These are phyloP conservation scores for Apodemus agrarius DNA, from an alignment of 2,797 vertebrate genomes.

Conservation along the genomic window DNA sequence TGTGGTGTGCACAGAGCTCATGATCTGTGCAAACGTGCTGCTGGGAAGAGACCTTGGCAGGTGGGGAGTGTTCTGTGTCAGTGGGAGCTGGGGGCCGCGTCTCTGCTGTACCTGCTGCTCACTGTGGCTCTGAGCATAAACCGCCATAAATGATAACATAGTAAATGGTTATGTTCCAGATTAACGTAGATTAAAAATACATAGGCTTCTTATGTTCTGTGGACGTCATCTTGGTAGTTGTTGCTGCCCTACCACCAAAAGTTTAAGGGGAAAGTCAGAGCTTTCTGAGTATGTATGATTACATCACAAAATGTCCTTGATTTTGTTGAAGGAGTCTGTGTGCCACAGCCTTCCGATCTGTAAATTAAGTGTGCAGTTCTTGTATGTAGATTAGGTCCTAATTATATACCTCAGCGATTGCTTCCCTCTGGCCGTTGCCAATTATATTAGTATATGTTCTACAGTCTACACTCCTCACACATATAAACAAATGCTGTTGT, in stretches of 20 bases:
- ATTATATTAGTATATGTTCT: background rate
- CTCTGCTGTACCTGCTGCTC: background rate
- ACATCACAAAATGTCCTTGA: background rate
- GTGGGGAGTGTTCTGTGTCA: background rate
- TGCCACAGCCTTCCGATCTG: background rate
- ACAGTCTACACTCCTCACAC: background rate
- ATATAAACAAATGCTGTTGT: background rate
- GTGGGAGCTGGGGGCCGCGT: background rate
- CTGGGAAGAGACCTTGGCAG: background rate
- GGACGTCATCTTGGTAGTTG: background rate
- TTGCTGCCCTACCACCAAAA: background rate
- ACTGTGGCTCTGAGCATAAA: background rate
- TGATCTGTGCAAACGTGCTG: background rate
- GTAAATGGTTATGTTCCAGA: background rate
- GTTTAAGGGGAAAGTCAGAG: background rate
- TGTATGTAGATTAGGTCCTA: background rate
- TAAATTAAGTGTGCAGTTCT: background rate
- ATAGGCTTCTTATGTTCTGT: background rate
- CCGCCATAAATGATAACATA: background rate
- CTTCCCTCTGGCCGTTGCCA: background rate
- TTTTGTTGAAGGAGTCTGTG: background rate
- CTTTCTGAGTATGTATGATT: background rate
- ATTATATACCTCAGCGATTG: background rate
- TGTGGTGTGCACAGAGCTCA: too few species aligned
- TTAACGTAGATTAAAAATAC: conserved; percentile 18